Base-by-base conservation (phyloP, 2,113 vertebrate species). In the Halcyon malimbica region DNA sequence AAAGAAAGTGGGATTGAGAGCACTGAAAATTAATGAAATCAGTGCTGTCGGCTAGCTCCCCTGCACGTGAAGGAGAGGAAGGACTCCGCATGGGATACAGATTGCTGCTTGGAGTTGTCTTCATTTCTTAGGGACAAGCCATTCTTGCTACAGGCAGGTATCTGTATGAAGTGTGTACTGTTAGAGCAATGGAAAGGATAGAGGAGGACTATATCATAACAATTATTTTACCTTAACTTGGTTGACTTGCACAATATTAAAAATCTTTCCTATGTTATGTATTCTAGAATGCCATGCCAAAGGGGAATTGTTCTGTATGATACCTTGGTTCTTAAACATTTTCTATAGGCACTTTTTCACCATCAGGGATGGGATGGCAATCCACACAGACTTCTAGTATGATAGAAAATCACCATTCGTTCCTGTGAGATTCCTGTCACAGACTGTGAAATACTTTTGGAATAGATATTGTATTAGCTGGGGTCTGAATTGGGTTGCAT, bases 281-380 rank as follows among this genome's bases (percentile, higher is more conserved):
- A 7, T 88, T 83, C 57, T 83, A 20, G 62, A 88, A 69, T 7
- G 2, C 35, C 16, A 9, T 69, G 46, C 26, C 21, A 25, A 84
- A 77, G 71, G 60, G 15, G 21, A n/a, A 20, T 68, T 48, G 48
- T 62, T 85, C 2, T 2, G 0, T 44, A 12, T 3, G 6, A 42
- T 71, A 35, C 1, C 2, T 68, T 68, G 12, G 8, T 56, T 78
- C 35, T 88, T 79, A 71, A 39, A 18, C 11, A 8, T 44, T 83
- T 73, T 51, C 50, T 89, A 9, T 57, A 41, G 73, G 68, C 16
- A 31, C 5, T 2, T 0, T 0, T 56, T 73, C 1, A 1, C 53
- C 46, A 21, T 69, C 24, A 57, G 67, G 53, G 20, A 11, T 62
- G 70, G 89, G 44, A 11, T 59, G 48, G 2, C 44, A 24, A 42